Evolutionary conservation across 2,797 vertebrate genomes (phyloP).

Genomic region (Salmo trutta): DNA sequence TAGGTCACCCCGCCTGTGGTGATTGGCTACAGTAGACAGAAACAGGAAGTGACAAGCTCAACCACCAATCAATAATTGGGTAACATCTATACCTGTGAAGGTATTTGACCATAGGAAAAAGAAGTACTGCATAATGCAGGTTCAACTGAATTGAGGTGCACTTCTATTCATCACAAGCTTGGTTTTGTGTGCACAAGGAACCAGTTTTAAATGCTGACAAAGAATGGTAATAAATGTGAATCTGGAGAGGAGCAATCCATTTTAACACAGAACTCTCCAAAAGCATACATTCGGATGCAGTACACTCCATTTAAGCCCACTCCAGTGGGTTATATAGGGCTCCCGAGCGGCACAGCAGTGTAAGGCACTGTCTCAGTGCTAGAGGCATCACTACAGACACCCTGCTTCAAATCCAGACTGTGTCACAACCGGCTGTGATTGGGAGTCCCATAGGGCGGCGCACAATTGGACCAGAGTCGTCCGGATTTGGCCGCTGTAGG

Average conservation of each 20-base stretch:
- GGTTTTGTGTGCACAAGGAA: too few species aligned
- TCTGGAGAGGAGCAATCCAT: background rate
- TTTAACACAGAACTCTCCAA: background rate
- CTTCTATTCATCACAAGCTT: background rate
- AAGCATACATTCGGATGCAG: background rate
- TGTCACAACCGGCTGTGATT: too few species aligned
- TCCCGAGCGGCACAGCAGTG: too few species aligned
- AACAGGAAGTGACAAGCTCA: background rate
- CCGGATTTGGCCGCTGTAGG: too few species aligned
- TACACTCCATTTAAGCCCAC: background rate
- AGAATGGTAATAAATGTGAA: background rate
- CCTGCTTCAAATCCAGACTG: too few species aligned
- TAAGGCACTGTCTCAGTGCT: too few species aligned
- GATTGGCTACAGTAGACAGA: constrained; percentile 78
- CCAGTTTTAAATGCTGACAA: too few species aligned
- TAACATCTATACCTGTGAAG: background rate
- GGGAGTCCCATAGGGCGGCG: too few species aligned
- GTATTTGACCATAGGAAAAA: background rate
- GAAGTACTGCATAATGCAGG: background rate
- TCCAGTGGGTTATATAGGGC: background rate
- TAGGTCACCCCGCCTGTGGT: constrained; percentile 90
- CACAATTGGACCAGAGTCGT: too few species aligned
- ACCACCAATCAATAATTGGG: background rate
- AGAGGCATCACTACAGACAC: too few species aligned
- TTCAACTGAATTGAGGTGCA: background rate